Conservation (phyloP, 1,140 invertebrate species). For the Philaenus spumarius region DNA sequence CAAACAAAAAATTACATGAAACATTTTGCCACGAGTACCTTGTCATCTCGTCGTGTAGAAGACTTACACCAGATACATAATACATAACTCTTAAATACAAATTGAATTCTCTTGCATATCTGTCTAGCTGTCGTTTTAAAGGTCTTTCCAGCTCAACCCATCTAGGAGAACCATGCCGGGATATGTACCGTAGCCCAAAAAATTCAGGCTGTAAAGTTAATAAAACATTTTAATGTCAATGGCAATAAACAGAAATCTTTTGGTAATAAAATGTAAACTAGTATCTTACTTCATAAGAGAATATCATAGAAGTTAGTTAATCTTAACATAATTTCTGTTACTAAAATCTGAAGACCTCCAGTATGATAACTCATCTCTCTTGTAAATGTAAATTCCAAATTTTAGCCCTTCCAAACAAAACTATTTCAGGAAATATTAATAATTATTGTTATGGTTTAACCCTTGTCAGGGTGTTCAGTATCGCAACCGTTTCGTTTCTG, state of each 20-base stretch:
- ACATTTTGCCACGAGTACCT: slow-evolving; percentile 46
- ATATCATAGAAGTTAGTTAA: too few species aligned
- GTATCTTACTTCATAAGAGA: too few species aligned
- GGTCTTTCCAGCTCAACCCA: slow-evolving; percentile 93
- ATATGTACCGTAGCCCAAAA: slow-evolving; percentile 76
- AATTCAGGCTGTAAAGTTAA: slow-evolving; percentile 58
- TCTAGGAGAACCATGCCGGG: slow-evolving; percentile 47
- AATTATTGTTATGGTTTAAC: too few species aligned
- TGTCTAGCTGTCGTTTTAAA: slow-evolving; percentile 88
- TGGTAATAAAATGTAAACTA: too few species aligned
- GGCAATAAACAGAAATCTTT: background rate
- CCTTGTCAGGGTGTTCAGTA: too few species aligned
- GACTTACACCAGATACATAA: slow-evolving; percentile 79
- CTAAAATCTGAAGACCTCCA: too few species aligned
- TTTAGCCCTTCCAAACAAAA: too few species aligned
- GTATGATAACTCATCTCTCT: too few species aligned
- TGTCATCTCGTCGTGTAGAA: slow-evolving; percentile 86
- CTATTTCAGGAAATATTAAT: too few species aligned
- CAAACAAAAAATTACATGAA: background rate
- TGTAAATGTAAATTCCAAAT: too few species aligned
- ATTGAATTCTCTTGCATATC: slow-evolving; percentile 73
- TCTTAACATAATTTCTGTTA: too few species aligned
- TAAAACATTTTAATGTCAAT: background rate
- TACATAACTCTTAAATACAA: slow-evolving; percentile 88
- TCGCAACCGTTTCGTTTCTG: too few species aligned